phyloP scores from a whole-genome alignment of 1,140 invertebrate species.

The Eumeta japonica region DNA sequence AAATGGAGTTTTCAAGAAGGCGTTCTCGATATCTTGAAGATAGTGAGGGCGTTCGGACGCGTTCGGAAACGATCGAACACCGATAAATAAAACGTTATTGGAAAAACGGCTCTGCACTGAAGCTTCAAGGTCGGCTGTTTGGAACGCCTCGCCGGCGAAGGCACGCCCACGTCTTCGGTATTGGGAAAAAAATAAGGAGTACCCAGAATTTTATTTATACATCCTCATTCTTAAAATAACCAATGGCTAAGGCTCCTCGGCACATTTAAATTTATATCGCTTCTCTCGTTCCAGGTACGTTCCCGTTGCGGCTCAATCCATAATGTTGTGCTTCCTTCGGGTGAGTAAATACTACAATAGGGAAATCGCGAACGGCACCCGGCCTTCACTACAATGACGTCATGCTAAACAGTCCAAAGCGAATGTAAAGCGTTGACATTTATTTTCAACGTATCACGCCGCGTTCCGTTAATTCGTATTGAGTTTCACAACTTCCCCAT shows the following conservation, averaged over 20 bases:
- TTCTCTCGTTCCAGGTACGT: slow-evolving; percentile 35
- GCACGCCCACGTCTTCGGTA: slow-evolving; percentile 50
- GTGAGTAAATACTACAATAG: too few species aligned
- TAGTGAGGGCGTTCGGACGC: slow-evolving; percentile 50
- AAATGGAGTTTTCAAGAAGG: slow-evolving; percentile 38
- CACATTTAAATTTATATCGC: too few species aligned
- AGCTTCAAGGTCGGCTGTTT: slow-evolving; percentile 26
- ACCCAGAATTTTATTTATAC: too few species aligned
- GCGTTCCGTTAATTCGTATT: slow-evolving; percentile 51
- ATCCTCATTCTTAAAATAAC: too few species aligned
- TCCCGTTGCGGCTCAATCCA: slow-evolving; percentile 11
- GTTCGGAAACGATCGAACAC: slow-evolving; percentile 39
- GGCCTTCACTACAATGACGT: too few species aligned
- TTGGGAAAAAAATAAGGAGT: slow-evolving; percentile 30
- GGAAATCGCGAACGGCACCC: too few species aligned
- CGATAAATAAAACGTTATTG: slow-evolving; percentile 46
- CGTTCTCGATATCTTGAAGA: slow-evolving; percentile 55
- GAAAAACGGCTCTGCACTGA: slow-evolving; percentile 46
- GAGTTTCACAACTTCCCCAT: slow-evolving; percentile 36
- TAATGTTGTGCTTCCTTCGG: slow-evolving; percentile 28
- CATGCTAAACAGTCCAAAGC: too few species aligned
- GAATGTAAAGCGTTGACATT: slow-evolving; percentile 11
- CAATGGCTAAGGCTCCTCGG: too few species aligned
- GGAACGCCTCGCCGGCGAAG: slow-evolving; percentile 31
- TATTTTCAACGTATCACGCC: slow-evolving; percentile 15